Evolutionary conservation across 2,797 vertebrate genomes (phyloP), one percentile per base, ranked within the genome.

Genomic region (Basileuterus tristriatus): DNA sequence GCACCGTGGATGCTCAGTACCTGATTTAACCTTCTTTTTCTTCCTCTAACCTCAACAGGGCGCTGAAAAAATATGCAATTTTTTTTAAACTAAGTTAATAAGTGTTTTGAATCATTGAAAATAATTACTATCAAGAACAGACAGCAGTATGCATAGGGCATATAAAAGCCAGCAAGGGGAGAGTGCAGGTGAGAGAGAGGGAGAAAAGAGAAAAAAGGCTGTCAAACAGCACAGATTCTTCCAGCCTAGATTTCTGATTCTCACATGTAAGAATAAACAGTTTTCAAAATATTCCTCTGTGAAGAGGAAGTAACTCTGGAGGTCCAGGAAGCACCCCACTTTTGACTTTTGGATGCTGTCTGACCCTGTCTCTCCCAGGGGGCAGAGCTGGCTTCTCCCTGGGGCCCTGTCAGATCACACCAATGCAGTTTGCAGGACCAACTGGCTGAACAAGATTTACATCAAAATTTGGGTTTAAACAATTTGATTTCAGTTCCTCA

Each of bases 1-100:
- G 49, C 11, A 23, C 47, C 2, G 0, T 5, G 2, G 84, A 70
- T 64, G 41, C 76, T 86, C 4, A 0, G 64, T 74, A 80, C 83
- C 75, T 74, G 46, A 75, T 77, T 74, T 94, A 90, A 94, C 89
- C 75, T 94, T 63, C 76, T 62, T 87, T 87, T 89, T 75, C 65
- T 39, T 46, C 72, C 74, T 70, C 82, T 87, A 89, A 78, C 64
- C 60, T 80, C 72, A 90, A 80, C 24, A 22, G 68, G 11, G 17
- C 63, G 82, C 83, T 77, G 83, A 65, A 70, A 70, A 93, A 77
- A 58, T 11, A 87, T 2, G 36, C 47, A 46, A 11, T 43, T 20
- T 71, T 78, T 84, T 90, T 50, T 26, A 30, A 32, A 60, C 53
- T 27, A 79, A 92, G 36, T n/a, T 78, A 93, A 67, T 78, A 90